A percentile compares a stretch with the other conserved stretches of the same genome.
Conservation (phyloP, 2,797 vertebrate species). For the Alectoris magna region DNA sequence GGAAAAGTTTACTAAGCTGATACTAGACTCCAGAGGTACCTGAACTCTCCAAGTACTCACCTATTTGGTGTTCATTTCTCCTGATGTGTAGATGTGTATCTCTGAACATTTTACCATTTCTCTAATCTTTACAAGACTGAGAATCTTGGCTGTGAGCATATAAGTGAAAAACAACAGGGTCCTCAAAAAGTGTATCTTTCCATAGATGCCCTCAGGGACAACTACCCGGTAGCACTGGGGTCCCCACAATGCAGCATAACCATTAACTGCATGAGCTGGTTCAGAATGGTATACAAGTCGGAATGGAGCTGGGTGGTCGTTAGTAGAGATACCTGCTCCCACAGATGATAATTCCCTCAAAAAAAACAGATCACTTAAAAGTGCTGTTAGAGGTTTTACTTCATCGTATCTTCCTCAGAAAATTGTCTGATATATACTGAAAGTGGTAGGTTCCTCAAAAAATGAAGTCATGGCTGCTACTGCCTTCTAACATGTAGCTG, state of each 20-base stretch:
- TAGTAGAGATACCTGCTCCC: neutral
- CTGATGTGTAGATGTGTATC: neutral
- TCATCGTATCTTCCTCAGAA: neutral
- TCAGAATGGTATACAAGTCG: neutral
- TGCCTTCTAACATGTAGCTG: neutral
- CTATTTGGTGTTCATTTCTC: neutral
- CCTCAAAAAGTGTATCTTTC: neutral
- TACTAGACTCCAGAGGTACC: neutral
- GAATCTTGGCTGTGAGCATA: neutral
- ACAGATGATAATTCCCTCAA: neutral
- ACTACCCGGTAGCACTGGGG: neutral
- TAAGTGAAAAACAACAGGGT: neutral
- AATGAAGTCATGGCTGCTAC: neutral
- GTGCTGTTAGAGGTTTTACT: neutral
- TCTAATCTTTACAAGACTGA: neutral
- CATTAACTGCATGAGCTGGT: neutral
- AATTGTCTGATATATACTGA: neutral
- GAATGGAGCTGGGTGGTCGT: neutral
- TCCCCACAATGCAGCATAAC: neutral
- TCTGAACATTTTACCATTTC: neutral
- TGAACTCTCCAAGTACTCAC: neutral
- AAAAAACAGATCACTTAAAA: neutral
- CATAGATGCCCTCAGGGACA: neutral
- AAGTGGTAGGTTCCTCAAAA: neutral
- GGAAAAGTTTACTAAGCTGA: neutral